Conservation (phyloP, 2,888 invertebrate species). For the Gisinianus flammeolus region DNA sequence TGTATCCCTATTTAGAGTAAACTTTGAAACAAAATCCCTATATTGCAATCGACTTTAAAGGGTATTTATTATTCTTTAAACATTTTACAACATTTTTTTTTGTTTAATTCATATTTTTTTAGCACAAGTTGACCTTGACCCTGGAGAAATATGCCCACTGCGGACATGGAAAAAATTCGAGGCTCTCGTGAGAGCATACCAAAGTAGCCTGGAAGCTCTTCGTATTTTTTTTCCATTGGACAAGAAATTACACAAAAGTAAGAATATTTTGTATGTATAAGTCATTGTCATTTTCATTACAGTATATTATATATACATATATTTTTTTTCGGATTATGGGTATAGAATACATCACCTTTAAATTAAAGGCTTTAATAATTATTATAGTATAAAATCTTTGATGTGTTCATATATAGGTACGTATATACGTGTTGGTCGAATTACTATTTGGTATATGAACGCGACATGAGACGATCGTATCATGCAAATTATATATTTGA, state of each 20-base stretch:
- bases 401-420: too few relatives aligned
- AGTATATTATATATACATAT: background rate
- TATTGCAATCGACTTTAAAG: too few relatives aligned
- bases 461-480: background rate
- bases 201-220: background rate
- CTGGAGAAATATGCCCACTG: background rate
- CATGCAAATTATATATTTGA: background rate
- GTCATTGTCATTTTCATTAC: too few relatives aligned
- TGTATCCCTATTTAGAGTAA: too few relatives aligned
- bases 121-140: background rate
- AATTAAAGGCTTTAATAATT: too few relatives aligned
- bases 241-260: background rate
- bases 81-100: too few relatives aligned
- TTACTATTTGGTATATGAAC: background rate
- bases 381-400: too few relatives aligned
- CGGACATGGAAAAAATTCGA: background rate
- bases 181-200: background rate
- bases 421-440: too few relatives aligned
- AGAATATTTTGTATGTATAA: background rate
- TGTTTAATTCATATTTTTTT: background rate
- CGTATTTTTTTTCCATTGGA: background rate
- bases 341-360: too few relatives aligned
- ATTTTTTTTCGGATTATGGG: too few relatives aligned
- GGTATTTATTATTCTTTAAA: too few relatives aligned
- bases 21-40: too few relatives aligned